Percentiles rank a stretch among this genome's conserved stretches.
phyloP scores from a whole-genome alignment of 2,113 vertebrate species.

The Pollachius pollachius region DNA sequence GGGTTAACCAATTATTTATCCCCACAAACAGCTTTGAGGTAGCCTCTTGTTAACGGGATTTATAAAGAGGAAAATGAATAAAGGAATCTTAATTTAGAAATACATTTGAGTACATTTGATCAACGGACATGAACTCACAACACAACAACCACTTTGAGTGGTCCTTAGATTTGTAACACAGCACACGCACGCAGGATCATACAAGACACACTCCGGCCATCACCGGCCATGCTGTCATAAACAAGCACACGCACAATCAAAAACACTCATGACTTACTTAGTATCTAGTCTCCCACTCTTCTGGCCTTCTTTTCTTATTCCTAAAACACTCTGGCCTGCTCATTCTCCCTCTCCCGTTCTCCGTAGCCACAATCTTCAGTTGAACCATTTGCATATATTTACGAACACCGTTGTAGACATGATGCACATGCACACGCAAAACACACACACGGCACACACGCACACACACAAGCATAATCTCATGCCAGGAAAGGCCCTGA shows the following conservation, averaged over 20 bases:
- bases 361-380: too few species aligned
- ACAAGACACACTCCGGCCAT: slow-evolving; percentile 31
- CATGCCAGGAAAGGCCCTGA: slow-evolving; percentile 87
- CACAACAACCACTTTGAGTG: slow-evolving; percentile 58
- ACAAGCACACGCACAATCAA: not conserved
- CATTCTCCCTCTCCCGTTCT: too few species aligned
- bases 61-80: too few species aligned
- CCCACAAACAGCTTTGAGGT: too few species aligned
- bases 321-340: too few species aligned
- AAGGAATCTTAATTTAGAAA: too few species aligned
- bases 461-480: slow-evolving; percentile 73
- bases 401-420: not conserved
- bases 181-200: slow-evolving; percentile 19
- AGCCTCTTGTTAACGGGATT: too few species aligned
- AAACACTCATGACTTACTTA: not conserved
- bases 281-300: too few species aligned
- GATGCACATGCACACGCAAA: not conserved
- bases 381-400: not conserved
- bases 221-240: slow-evolving; percentile 25
- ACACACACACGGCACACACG: slow-evolving; percentile 33
- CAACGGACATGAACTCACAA: slow-evolving; percentile 70
- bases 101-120: slow-evolving; percentile 40
- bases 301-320: too few species aligned
- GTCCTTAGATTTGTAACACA: slow-evolving; percentile 59
- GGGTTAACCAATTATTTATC: too few species aligned